Evolutionary conservation across 2,797 vertebrate species (phyloP).

Genomic region (Cuniculus paca): DNA sequence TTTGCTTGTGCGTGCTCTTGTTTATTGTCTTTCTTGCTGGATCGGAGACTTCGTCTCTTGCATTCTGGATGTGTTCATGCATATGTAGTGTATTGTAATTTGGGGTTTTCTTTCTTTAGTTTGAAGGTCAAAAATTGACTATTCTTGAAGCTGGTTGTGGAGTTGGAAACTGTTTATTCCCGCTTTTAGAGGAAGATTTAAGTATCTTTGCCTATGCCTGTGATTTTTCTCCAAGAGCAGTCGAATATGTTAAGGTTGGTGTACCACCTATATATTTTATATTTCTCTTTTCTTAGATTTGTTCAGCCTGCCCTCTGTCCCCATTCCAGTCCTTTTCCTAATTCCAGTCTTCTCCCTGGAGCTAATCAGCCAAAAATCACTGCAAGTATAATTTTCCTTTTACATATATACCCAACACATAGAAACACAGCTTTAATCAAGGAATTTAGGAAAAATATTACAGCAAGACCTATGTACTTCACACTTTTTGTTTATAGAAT

Average conservation of each 20-base stretch:
- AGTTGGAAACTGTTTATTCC: slow-evolving; percentile 99
- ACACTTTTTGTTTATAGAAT: neutral
- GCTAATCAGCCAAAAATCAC: neutral
- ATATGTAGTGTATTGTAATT: neutral
- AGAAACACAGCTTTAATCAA: slow-evolving; percentile 42
- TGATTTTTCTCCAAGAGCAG: slow-evolving; percentile 97
- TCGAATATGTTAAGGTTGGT: slow-evolving; percentile 97
- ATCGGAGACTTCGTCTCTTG: neutral
- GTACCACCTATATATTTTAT: neutral
- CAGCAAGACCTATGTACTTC: neutral
- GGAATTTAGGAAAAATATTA: neutral
- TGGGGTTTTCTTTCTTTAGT: slow-evolving; percentile 88
- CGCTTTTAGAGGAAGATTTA: slow-evolving; percentile 94
- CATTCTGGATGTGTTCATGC: neutral
- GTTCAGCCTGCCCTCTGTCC: neutral
- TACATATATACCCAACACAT: neutral
- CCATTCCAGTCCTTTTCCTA: neutral
- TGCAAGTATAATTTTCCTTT: slow-evolving; percentile 8
- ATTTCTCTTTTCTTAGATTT: neutral
- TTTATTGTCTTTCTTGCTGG: neutral
- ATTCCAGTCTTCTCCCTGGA: neutral
- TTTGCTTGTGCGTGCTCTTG: neutral
- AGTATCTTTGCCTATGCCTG: slow-evolving; percentile 97
- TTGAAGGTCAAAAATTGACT: slow-evolving; percentile 93
- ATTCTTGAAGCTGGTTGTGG: slow-evolving; percentile 98